Evolutionary conservation across 1,140 invertebrate genomes (phyloP), one percentile per base, ranked within the genome.

Genomic region (Bombus terrestris): DNA sequence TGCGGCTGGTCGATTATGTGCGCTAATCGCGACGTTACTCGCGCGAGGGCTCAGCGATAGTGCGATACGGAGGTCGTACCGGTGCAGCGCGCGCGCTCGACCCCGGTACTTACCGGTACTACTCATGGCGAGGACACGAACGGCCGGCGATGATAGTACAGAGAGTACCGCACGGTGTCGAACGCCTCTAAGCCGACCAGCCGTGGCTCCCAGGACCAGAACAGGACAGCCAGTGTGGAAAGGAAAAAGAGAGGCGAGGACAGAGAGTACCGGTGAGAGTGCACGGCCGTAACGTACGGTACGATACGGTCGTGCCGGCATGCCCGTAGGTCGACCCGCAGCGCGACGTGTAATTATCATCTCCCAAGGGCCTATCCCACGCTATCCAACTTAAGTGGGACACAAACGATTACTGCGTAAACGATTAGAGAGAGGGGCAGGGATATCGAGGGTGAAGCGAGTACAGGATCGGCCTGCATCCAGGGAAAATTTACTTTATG

Each of bases 361-460:
- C 93, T 92, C 89, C 92, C 93, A 93, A 93, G 93, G 93, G 93
- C 92, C 89, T 93, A 93, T 93, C 93, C 92, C 92, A 93, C 93
- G 93, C 93, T 93, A 92, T 91, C 92, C 91, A 88, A 85, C 85
- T 88, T 91, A 92, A 92, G 90, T 92, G 90, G 91, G 91, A 91
- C 91, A 91, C 81, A 82, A 82, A 85, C 90, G 91, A 91, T 91
- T 91, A 90, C 91, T 89, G 91, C 91, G 88, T 91, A 85, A 90
- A 78, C 90, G 90, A 91, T 91, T 91, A 86, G 88, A 91, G 86
- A 80, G 81, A 75, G 35, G 47, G 68, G 39, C 37, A 74, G 69
- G 68, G 47, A 81, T 66, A 89, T 66, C 72, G 72, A 43, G 73
- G 62, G 41, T 78, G 64, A 74, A 77, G 57, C 3, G 68, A 62